Conservation (phyloP, 2,113 vertebrate genomes). For the Spermophilus dauricus region DNA sequence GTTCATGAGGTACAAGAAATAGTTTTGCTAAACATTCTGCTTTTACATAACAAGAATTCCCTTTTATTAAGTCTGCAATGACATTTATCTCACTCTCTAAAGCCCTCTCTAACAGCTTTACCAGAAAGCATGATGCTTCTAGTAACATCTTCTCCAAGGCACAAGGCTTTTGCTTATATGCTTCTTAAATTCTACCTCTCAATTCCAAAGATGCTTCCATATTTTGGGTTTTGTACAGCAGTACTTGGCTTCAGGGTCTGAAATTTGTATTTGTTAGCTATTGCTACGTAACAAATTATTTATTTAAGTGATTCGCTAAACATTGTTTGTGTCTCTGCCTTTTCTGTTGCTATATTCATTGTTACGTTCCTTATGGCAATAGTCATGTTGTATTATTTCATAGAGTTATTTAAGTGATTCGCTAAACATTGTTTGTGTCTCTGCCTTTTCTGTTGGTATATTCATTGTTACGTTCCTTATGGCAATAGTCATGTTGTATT, state of each 20-base stretch:
- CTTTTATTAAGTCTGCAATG: background rate
- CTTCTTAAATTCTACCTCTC: background rate
- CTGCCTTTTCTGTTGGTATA: no score
- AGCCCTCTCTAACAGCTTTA: background rate
- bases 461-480: no score
- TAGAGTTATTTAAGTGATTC: no score
- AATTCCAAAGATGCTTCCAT: background rate
- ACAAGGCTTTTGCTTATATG: background rate
- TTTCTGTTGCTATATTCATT: no score
- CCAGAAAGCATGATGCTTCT: background rate
- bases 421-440: no score
- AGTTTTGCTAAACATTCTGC: background rate
- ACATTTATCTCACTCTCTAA: background rate
- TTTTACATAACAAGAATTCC: background rate
- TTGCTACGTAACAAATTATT: background rate
- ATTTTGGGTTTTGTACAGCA: background rate
- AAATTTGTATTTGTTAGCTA: background rate
- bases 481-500: no score
- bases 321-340: no score
- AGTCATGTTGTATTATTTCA: no score
- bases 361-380: no score
- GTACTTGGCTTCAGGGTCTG: background rate
- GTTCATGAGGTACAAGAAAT: background rate
- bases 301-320: no score
- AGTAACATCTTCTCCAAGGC: background rate